Conservation (phyloP, 2,113 vertebrate species). For the Hippocampus mohnikei region DNA sequence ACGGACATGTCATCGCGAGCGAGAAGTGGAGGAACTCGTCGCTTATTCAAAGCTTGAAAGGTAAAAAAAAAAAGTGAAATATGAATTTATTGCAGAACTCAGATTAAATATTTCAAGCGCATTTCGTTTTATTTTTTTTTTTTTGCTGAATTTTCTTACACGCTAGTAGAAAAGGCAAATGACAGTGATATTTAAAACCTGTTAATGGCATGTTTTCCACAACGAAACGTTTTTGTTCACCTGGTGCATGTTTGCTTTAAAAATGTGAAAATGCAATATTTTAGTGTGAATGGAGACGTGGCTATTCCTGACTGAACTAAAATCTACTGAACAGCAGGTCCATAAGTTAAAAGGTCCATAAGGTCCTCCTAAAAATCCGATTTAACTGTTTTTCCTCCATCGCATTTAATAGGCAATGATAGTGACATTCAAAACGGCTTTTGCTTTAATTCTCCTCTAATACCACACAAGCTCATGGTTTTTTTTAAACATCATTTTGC, state of each 20-base stretch:
- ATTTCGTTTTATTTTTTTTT: neutral
- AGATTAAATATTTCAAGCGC: neutral
- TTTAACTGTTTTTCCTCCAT: too few species aligned
- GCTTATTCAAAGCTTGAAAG: conserved; percentile 77
- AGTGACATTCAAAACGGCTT: too few species aligned
- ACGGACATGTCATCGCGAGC: conserved; percentile 77
- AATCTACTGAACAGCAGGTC: too few species aligned
- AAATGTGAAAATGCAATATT: too few species aligned
- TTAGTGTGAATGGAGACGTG: neutral
- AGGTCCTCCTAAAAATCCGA: too few species aligned
- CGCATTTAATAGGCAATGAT: too few species aligned
- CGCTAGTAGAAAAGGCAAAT: neutral
- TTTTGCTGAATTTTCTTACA: neutral
- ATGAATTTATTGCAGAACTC: neutral
- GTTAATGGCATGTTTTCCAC: neutral
- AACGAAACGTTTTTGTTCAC: neutral
- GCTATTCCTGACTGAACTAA: neutral
- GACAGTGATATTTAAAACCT: too few species aligned
- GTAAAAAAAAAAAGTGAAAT: conserved; percentile 46
- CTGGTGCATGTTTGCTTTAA: too few species aligned
- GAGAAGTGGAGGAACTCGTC: conserved; percentile 85
- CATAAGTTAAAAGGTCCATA: too few species aligned
- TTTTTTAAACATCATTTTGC: too few species aligned
- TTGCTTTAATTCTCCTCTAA: too few species aligned
- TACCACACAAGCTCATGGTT: too few species aligned